Evolutionary conservation across 2,113 vertebrate genomes (phyloP), one percentile per base, ranked within the genome.

Genomic region (Amazona vittata): DNA sequence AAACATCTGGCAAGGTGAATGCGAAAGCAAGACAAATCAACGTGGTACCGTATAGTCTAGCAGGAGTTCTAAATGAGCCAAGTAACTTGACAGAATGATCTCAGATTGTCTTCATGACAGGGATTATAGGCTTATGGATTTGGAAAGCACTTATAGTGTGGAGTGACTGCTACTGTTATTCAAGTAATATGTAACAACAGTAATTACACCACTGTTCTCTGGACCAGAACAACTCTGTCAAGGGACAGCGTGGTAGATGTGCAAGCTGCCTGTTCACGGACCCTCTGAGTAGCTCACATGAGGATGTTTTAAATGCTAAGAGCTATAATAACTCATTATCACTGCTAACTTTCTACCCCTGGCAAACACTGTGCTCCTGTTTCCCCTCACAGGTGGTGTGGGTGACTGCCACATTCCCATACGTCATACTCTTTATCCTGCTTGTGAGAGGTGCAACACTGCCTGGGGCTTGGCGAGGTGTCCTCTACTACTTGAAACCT

Each of bases 321-420:
- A 83, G 53, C 43, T 75, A 10, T 1, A 44, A n/a, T 57, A 39
- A 60, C 10, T 60, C 24, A 29, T 52, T 71, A 47, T 28, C 28
- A 60, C 52, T 67, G 57, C 44, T 65, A 64, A 41, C 41, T 50
- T 85, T 53, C n/a, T 39, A 33, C 47, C 47, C 12, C 1, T 5
- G 50, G 59, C 74, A 71, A 94, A 93, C 0, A 2, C 46, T 41
- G 5, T 77, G 39, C 50, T 26, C 1, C 28, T 50, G 2, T 47
- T 85, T 90, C 43, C 80, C 92, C 68, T 47, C 31, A 65, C 92
- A 99, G 99, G 99, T 99, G 52, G 99, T 99, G 9, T 99, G 99
- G 99, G 99, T 99, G 95, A 99, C 99, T 6, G 99, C 99, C 63
- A 99, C 99, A 0, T 99, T 99, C 86, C 99, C 99, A 21, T 99